Evolutionary conservation across 2,113 vertebrate genomes (phyloP).

Genomic region (Plectropomus leopardus): DNA sequence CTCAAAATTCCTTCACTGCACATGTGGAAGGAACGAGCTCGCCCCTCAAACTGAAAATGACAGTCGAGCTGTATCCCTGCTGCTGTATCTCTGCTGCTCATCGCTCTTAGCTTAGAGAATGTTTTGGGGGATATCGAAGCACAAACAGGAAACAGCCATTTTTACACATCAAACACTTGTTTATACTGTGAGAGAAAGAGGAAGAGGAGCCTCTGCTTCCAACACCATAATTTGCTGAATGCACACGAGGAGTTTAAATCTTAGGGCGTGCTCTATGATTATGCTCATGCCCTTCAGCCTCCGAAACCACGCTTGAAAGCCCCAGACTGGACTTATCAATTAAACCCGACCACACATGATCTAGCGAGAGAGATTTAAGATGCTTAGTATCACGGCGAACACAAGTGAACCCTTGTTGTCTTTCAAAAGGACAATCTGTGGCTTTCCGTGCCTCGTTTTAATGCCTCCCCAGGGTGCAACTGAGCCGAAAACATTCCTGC

Average conservation of each 20-base stretch:
- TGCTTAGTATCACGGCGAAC: conserved; percentile 5
- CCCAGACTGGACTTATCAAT: conserved; percentile 17
- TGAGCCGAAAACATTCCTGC: conserved; percentile 66
- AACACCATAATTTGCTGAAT: conserved; percentile 28
- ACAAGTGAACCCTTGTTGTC: conserved; percentile 43
- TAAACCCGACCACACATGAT: conserved; percentile 22
- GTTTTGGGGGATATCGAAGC: background rate
- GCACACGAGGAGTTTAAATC: conserved; percentile 31
- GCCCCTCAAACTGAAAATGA: background rate
- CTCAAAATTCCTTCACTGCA: conserved; percentile 28
- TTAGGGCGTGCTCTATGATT: conserved; percentile 28
- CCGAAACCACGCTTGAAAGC: conserved; percentile 27
- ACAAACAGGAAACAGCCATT: conserved; percentile 63
- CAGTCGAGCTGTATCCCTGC: background rate
- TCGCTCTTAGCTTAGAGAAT: conserved; percentile 7
- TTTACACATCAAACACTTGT: conserved; percentile 43
- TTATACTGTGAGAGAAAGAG: conserved; percentile 19
- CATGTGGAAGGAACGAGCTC: conserved; percentile 16
- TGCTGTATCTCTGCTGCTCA: background rate
- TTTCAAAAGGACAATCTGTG: conserved; percentile 40
- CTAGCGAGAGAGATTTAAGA: conserved; percentile 35
- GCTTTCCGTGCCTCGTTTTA: conserved; percentile 49
- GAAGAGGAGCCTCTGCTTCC: conserved; percentile 1
- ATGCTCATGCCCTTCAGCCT: conserved; percentile 15
- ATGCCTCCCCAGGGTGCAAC: conserved; percentile 56